Evolutionary conservation across 2,797 vertebrate species (phyloP), one percentile per base, ranked within the genome.

Genomic region (Danio jaintianensis): DNA sequence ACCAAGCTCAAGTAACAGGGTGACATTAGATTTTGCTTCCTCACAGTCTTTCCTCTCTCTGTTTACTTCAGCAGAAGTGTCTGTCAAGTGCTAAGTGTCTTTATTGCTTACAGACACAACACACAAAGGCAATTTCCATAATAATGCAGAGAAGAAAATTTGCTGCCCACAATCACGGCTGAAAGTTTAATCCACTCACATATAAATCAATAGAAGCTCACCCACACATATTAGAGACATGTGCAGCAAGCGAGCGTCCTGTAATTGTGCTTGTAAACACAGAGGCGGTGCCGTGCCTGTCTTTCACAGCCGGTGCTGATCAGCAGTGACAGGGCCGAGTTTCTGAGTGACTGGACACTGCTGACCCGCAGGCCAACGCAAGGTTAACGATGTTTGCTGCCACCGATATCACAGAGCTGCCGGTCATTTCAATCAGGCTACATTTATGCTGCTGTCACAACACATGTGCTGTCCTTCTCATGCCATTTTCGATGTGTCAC

Each of bases 301-400:
- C 87, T 86, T 38, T 75, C 78, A 83, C 73, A 8, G 48, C 67
- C 67, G 72, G 84, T 75, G 63, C 84, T 90, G 87, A 91, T 89
- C 13, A 84, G 82, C 76, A 85, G 82, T 89, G 88, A 92, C 90
- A 89, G 88, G 75, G 70, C 85, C 85, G 87, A 87, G 84, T 82
- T 82, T 85, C 84, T 90, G 89, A 88, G 89, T 90, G 91, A 82
- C 71, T 50, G 82, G 61, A 79, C 73, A 74, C 84, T 75, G 81
- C 84, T 55, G 81, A 86, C 83, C 79, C 40, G 64, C 71, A 68
- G 88, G 89, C 83, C 80, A 85, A 67, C 80, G 80, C 86, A 66
- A 59, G 79, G 83, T 56, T 69, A 83, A 84, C 66, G 62, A 53
- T 78, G 77, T 75, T 75, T 68, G 73, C 81, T 82, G 12, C 58